A percentile compares a stretch with the other conserved stretches of the same genome.
Conservation (phyloP, 2,888 invertebrate species). For the Helobdella robusta region DNA sequence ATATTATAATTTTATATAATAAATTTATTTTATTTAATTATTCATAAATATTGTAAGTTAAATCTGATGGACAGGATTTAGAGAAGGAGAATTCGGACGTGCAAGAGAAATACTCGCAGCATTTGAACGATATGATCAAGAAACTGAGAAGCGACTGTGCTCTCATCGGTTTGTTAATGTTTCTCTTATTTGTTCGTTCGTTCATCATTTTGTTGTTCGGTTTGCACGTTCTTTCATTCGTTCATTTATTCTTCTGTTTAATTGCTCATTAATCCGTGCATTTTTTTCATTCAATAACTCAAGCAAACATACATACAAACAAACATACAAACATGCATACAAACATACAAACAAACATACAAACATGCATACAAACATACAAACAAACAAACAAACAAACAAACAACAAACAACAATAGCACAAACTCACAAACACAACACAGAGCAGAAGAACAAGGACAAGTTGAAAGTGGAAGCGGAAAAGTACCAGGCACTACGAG, state of each 20-base stretch:
- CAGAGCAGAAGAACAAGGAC: conserved; percentile 20
- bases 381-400: not conserved
- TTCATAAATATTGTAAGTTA: too few relatives aligned
- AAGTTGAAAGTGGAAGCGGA: conserved; percentile 20
- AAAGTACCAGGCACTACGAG: conserved; percentile 18
- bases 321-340: not conserved
- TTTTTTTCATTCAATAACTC: too few relatives aligned
- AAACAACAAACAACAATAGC: too few relatives aligned
- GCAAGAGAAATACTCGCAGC: conserved; percentile 3
- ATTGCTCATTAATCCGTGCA: too few relatives aligned
- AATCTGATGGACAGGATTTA: not conserved
- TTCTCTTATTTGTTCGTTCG: not conserved
- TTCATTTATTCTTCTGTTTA: too few relatives aligned
- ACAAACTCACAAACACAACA: not conserved
- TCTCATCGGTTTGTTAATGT: not conserved
- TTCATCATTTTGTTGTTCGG: not conserved
- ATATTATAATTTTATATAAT: not conserved
- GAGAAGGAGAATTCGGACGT: conserved; percentile 2
- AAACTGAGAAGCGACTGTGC: conserved; percentile 16
- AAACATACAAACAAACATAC: too few relatives aligned
- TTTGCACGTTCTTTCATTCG: too few relatives aligned
- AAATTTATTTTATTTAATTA: not conserved
- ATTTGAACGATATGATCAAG: conserved; percentile 12
- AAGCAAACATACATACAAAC: not conserved
- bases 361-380: too few relatives aligned